Evolutionary conservation across 2,888 invertebrate genomes (phyloP), one percentile per base, ranked within the genome.

Genomic region (Aspidiotus rigidus): DNA sequence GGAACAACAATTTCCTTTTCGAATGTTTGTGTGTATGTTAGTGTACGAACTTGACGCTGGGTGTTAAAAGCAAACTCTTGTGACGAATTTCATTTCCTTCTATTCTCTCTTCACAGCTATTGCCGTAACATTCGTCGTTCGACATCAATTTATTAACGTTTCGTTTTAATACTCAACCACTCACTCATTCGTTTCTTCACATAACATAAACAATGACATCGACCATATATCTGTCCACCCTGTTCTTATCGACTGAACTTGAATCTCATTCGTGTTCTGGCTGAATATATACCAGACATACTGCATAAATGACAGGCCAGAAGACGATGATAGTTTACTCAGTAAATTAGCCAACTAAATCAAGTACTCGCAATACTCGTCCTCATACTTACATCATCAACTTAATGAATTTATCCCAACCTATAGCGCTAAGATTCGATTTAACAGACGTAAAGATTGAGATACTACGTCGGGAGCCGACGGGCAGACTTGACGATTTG

Each of bases 61-160:
- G 66, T 66, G 66, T 66, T 66, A 66, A 66, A 66, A 66, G 66
- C 66, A 66, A 66, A 66, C 66, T 66, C 66, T 66, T 66, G 66
- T 66, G 66, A 66, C 60, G 60, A 66, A 66, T 44, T 53, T 66
- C 40, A 60, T 66, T 66, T 66, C 66, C 66, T 66, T 53, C 49
- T 28, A 11, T 62, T 9, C 49, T n/a, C 55, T 40, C 42, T 41
- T 41, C 59, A 42, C 55, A 57, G 28, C 66, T 63, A 49, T 54
- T 64, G 39, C 53, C 64, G 64, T 56, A 59, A 28, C 28, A 28
- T 28, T 28, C 28, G 28, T 28, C 42, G 66, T 66, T 59, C 66
- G 49, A 66, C 66, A 49, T 66, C 66, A 59, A 66, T 66, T 66
- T 66, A 66, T 66, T 66, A 66, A 49, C 66, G 57, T 66, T 66